phyloP scores from a whole-genome alignment of 1,140 invertebrate species.

The Rhagoletis zephyria region DNA sequence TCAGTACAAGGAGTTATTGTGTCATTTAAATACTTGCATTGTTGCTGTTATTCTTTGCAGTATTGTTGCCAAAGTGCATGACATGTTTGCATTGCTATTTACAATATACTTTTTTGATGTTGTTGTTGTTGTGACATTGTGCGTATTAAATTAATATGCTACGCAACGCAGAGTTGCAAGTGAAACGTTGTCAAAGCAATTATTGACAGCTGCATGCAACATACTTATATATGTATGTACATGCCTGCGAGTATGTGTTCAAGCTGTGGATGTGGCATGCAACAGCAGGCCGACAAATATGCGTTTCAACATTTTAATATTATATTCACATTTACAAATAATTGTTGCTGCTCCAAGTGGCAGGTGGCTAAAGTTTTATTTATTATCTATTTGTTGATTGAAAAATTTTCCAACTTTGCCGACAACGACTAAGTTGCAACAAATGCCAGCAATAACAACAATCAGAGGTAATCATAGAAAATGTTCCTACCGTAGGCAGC shows the following conservation, averaged over 20 bases:
- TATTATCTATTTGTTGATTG: not conserved
- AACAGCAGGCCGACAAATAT: not conserved
- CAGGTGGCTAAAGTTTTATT: slow-evolving; percentile 41
- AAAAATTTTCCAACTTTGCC: not conserved
- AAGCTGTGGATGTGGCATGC: slow-evolving; percentile 21
- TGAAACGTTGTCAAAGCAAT: slow-evolving; percentile 51
- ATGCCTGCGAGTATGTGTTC: not conserved
- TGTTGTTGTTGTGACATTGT: slow-evolving; percentile 30
- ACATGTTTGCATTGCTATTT: slow-evolving; percentile 6
- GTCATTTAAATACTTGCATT: not conserved
- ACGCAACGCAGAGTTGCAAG: slow-evolving; percentile 35
- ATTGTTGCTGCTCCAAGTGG: slow-evolving; percentile 8
- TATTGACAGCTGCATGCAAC: slow-evolving; percentile 46
- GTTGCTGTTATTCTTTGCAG: slow-evolving; percentile 10
- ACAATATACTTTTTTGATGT: not conserved
- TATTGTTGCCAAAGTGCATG: slow-evolving; percentile 29
- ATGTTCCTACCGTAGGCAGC: not conserved
- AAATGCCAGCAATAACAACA: not conserved
- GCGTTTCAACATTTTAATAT: not conserved
- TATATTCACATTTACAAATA: not conserved
- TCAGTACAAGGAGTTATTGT: slow-evolving; percentile 35
- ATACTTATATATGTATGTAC: not conserved
- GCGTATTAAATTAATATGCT: slow-evolving; percentile 50
- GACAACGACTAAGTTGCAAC: not conserved
- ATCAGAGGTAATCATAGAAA: not conserved